phyloP scores from a whole-genome alignment of 2,888 invertebrate genomes.

The Drosophila picticornis region DNA sequence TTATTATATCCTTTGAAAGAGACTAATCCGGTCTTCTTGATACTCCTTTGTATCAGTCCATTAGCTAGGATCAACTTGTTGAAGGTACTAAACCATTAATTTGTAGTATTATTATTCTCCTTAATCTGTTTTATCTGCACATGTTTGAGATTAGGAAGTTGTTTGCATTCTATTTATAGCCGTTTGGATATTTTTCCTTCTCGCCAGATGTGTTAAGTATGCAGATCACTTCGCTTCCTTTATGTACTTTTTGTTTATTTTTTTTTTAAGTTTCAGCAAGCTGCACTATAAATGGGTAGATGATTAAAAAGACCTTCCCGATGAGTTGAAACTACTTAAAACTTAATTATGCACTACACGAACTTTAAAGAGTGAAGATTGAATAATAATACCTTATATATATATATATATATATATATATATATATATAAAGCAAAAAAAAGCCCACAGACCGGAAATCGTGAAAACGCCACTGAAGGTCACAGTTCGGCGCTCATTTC shows the following conservation, averaged over 20 bases:
- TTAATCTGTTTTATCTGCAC: neutral
- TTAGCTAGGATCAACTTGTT: neutral
- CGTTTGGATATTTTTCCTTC: constrained; percentile 40
- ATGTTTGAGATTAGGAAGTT: constrained; percentile 7
- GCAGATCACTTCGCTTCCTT: constrained; percentile 46
- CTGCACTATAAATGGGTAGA: constrained; percentile 52
- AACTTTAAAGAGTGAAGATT: constrained; percentile 41
- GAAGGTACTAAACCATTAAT: neutral
- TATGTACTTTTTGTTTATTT: constrained; percentile 2
- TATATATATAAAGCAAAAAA: constrained; percentile 1
- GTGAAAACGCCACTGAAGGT: constrained; percentile 52
- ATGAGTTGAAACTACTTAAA: constrained; percentile 33
- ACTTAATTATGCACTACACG: constrained; percentile 65
- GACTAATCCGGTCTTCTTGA: neutral
- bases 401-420: constrained; percentile 2
- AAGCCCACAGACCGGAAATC: constrained; percentile 49
- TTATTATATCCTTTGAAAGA: neutral
- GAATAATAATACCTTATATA: constrained; percentile 22
- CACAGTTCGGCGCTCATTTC: constrained; percentile 31
- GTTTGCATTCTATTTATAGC: constrained; percentile 1
- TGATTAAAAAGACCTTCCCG: constrained; percentile 51
- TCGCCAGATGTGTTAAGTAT: constrained; percentile 47
- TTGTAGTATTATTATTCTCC: neutral
- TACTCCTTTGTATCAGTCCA: neutral
- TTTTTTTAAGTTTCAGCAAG: constrained; percentile 9